These are phyloP conservation scores for Pocillopora meandrina DNA, from an alignment of 92 coral and sea anemone genomes.

Conservation along the genomic window DNA sequence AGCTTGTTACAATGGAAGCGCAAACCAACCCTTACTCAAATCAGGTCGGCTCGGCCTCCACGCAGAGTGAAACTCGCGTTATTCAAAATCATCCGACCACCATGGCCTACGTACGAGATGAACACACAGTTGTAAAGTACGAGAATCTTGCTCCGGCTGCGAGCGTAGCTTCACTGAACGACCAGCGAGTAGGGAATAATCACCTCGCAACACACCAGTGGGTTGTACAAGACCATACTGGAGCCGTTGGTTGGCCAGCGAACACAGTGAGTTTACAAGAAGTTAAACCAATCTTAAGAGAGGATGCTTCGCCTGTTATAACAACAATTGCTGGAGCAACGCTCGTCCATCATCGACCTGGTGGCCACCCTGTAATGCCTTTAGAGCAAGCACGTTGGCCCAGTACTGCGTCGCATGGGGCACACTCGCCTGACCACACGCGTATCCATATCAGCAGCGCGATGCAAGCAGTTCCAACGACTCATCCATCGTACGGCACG, in stretches of 20 bases:
- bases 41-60: conserved; percentile 71
- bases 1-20: conserved; percentile 84
- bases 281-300: conserved; percentile 93
- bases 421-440: conserved; percentile 95
- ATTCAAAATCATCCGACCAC: conserved; percentile 82
- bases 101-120: conserved; percentile 88
- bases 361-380: conserved; percentile 86
- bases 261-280: conserved; percentile 91
- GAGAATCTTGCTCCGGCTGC: conserved; percentile 77
- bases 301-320: conserved; percentile 93
- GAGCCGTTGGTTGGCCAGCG: conserved; percentile 98
- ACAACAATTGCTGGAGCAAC: conserved; percentile 91
- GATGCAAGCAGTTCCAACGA: conserved; percentile 66
- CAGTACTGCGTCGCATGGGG: conserved; percentile 82
- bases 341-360: conserved; percentile 93
- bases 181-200: conserved; percentile 83
- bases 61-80: conserved; percentile 90
- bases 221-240: conserved; percentile 98
- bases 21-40: conserved; percentile 86
- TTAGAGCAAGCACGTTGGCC: conserved; percentile 99
- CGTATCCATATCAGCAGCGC: conserved; percentile 94
- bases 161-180: conserved; percentile 71
- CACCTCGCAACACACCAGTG: conserved; percentile 89
- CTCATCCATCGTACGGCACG: conserved; percentile 71
- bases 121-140: conserved; percentile 77